phyloP scores from a whole-genome alignment of 1,140 invertebrate species.

The Sarcophaga bullata region DNA sequence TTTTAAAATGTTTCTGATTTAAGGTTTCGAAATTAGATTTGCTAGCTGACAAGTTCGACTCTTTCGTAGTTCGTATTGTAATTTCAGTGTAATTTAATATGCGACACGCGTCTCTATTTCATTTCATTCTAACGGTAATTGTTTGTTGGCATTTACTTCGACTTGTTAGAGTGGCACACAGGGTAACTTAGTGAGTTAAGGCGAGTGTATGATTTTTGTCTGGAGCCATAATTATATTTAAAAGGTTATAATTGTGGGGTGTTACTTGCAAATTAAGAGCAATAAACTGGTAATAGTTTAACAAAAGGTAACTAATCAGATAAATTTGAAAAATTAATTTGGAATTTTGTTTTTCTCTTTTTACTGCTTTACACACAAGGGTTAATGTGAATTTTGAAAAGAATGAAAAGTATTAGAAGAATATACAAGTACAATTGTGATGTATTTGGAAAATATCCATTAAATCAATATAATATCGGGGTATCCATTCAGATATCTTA shows the following conservation, averaged over 20 bases:
- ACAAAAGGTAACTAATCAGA: conserved; percentile 13
- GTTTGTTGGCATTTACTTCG: conserved; percentile 26
- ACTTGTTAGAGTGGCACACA: not conserved
- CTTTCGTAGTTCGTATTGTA: not conserved
- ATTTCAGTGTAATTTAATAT: conserved; percentile 37
- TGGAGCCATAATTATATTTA: conserved; percentile 35
- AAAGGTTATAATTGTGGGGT: conserved; percentile 37
- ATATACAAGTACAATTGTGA: no score
- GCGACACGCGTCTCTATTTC: conserved; percentile 35
- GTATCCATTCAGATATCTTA: no score
- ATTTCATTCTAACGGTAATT: conserved; percentile 10
- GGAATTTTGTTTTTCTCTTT: no score
- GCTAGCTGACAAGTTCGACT: not conserved
- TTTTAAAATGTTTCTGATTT: not conserved
- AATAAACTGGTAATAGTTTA: conserved; percentile 35
- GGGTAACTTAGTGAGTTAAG: not conserved
- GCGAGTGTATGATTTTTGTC: no score
- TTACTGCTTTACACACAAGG: no score
- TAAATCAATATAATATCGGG: no score
- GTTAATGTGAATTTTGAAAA: no score
- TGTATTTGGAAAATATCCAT: no score
- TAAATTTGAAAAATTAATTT: not conserved
- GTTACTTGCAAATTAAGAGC: conserved; percentile 37
- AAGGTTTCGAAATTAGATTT: not conserved
- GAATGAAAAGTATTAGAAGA: no score